Base-by-base conservation (phyloP, 2,888 invertebrate genomes). In the Stegophylla sp. region DNA sequence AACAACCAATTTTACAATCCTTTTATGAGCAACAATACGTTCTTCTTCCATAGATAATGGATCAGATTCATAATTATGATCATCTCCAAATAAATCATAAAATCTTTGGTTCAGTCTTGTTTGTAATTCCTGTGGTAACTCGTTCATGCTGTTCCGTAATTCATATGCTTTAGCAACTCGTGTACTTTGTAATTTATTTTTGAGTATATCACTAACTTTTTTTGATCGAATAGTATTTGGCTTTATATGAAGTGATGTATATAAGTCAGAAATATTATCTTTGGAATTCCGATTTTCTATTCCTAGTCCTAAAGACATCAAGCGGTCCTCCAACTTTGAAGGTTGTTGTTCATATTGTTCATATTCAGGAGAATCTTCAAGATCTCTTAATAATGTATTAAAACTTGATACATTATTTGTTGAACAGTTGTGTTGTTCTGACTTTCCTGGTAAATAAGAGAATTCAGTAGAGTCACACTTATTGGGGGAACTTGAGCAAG, bases 1-100 rank as follows among this genome's bases (percentile, higher is more conserved):
- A 2, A 84, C 84, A n/a, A 84, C 84, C 23, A 84, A 67, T 67
- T 83, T 83, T 10, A 84, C 85, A 43, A 84, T 83, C 51, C 84
- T 82, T 66, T 84, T 84, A 41, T 84, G 82, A 67, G 84, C 83
- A 13, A 83, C 71, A 26, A 66, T 81, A 20, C 73, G 82, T 74
- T 84, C 82, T 74, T 83, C 82, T 67, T 83, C 82, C 41, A 76
- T 82, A 34, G 83, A 79, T 15, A 84, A 59, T 15, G 82, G 72
- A 71, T 83, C 84, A 43, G 82, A 82, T 64, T 84, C 83, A 72
- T 81, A 72, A 4, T 23, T 64, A 66, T 82, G 82, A 53, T 69
- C 71, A 15, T 59, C 51, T 12, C 84, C 85, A 69, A 84, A 84
- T 15, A 85, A 73, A 20, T 83, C 81, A 48, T 76, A 82, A 71